Evolutionary conservation across 2,888 invertebrate species (phyloP), one percentile per base, ranked within the genome.

Genomic region (Drosophila nr. medialis): DNA sequence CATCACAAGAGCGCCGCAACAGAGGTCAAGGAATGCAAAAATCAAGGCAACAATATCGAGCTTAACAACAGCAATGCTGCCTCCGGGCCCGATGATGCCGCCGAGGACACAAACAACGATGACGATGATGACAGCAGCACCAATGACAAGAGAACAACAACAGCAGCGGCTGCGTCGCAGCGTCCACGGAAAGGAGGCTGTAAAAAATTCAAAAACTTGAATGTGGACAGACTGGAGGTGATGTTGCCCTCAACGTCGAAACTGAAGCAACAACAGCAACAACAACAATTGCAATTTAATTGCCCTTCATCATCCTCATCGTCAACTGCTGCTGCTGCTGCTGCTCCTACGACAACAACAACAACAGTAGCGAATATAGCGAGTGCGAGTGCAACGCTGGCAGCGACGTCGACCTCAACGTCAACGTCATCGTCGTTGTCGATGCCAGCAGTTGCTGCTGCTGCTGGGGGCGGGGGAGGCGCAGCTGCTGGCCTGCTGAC

Each of bases 201-300:
- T 84, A 91, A 87, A 76, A 92, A 91, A 84, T 91, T 91, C 65
- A 90, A 92, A 85, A 92, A 92, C 82, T 86, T 91, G 80, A 91
- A 90, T 85, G 83, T 91, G 83, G 86, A 90, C 77, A 86, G 91
- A 78, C 85, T 81, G 61, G 91, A 91, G 80, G 90, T 91, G 62
- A 91, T 91, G 91, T 80, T 91, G 82, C 91, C 91, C 61, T 91
- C 91, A 36, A 92, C 91, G 54, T 82, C 90, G 53, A 91, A 91
- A 85, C 83, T 92, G 72, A 91, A 91, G 83, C 68, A 67, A 29
- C 64, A 66, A 58, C 89, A 91, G 83, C 68, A 67, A 29, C 64
- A 66, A 58, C 89, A 82, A 79, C 87, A 88, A 75, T 80, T 86
- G 71, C 85, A 86, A 77, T 84, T 89, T 83, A 85, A 90, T 90